Evolutionary conservation across 2,113 vertebrate species (phyloP), one percentile per base, ranked within the genome.

Genomic region (Oncorhynchus tshawytscha): DNA sequence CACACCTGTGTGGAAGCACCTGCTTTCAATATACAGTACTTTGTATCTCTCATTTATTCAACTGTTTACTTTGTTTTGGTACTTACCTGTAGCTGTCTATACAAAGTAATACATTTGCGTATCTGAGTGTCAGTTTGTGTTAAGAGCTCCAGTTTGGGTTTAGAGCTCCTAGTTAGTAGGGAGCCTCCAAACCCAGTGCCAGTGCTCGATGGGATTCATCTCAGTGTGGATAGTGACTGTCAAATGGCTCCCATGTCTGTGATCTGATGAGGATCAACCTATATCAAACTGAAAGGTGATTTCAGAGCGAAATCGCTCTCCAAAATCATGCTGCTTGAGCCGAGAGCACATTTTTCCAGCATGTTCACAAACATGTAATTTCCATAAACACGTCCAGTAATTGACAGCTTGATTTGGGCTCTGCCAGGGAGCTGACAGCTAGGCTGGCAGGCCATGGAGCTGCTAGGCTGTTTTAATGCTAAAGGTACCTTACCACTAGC

Each of bases 311-410:
- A 93, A 92, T 87, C 89, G 92, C 87, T 94, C 95, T 93, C 90
- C 39, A 45, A 45, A 93, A 74, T 92, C 89, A 89, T 86, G 85
- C 85, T 92, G 91, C 85, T 94, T 91, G 87, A 94, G 88, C 87
- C 90, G 84, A 93, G 93, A 94, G 91, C 89, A 90, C 88, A 92
- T 92, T 93, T 93, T 91, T 90, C 90, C 92, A 89, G 92, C 89
- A 93, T 92, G 91, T 93, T 93, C 93, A 94, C 92, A 94, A 93
- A 93, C 92, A 93, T 93, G 90, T 94, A 90, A 94, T 93, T 94
- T 94, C 91, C 92, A 93, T 93, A 94, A 94, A 93, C 90, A 92
- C 88, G 85, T 91, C 83, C 87, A 86, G 90, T 92, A 92, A 93
- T 91, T 94, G 92, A 94, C 92, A 94, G 90, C 90, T 91, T 93